These are phyloP conservation scores for Leuciscus idus DNA, from an alignment of 2,113 vertebrate species.

Conservation along the genomic window DNA sequence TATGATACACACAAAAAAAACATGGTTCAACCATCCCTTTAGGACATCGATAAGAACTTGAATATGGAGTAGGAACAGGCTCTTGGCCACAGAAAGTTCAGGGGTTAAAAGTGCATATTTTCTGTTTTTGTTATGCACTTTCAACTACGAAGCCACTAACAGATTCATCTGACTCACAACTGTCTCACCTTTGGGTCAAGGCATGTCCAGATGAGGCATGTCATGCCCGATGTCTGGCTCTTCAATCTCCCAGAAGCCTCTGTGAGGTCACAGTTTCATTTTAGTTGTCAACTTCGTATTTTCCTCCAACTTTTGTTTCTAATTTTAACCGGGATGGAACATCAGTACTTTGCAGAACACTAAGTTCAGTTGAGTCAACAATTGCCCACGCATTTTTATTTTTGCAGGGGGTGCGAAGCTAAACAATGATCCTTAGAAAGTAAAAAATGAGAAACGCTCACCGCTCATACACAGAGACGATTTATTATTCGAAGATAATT, in stretches of 20 bases:
- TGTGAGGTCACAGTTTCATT: conserved; percentile 19
- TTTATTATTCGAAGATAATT: conserved; percentile 1
- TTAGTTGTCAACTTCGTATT: conserved; percentile 10
- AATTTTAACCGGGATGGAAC: not conserved
- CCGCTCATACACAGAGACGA: not conserved
- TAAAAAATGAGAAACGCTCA: not conserved
- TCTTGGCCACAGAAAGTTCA: not conserved
- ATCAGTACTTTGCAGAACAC: not conserved
- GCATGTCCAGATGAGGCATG: conserved; percentile 9
- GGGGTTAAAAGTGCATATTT: conserved; percentile 35
- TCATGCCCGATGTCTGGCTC: conserved; percentile 21
- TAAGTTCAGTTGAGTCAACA: not conserved
- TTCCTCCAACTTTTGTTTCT: not conserved
- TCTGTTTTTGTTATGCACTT: not conserved
- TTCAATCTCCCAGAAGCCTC: conserved; percentile 19
- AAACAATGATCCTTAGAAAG: not conserved
- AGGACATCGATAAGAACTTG: not conserved
- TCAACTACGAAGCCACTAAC: not conserved
- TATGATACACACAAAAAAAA: too few species aligned
- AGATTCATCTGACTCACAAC: conserved; percentile 39
- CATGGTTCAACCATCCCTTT: too few species aligned
- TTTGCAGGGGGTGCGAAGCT: not conserved
- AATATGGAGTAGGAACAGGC: not conserved
- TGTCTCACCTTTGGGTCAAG: conserved; percentile 27
- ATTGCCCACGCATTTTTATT: not conserved